phyloP scores from a whole-genome alignment of 2,797 vertebrate species.

The Ptychadena robeensis region DNA sequence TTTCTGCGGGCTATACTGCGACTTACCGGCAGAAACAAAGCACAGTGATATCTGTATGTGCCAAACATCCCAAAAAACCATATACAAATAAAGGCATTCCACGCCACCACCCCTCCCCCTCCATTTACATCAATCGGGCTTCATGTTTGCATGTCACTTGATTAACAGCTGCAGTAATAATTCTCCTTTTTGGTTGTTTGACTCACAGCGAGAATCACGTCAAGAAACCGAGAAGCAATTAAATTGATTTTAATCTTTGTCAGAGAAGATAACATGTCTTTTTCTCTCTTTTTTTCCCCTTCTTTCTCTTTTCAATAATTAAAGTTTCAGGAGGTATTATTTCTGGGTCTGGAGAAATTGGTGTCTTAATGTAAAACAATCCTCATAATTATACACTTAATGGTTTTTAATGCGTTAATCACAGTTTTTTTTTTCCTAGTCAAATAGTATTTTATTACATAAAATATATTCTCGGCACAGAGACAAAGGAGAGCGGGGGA shows the following conservation, averaged over 20 bases:
- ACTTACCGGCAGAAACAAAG: slow-evolving; percentile 63
- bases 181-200: slow-evolving; percentile 83
- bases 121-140: slow-evolving; percentile 72
- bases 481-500: slow-evolving; percentile 36
- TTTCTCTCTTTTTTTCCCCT: no score
- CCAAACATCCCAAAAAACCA: slow-evolving; percentile 50
- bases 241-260: slow-evolving; percentile 88
- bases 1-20: slow-evolving; percentile 64
- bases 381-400: slow-evolving; percentile 83
- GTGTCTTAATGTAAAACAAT: slow-evolving; percentile 82
- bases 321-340: slow-evolving; percentile 85
- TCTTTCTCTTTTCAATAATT: slow-evolving; percentile 85
- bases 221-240: slow-evolving; percentile 84
- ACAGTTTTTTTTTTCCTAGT: slow-evolving; percentile 71
- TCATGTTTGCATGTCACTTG: slow-evolving; percentile 76
- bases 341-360: slow-evolving; percentile 82
- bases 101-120: slow-evolving; percentile 58
- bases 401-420: slow-evolving; percentile 83
- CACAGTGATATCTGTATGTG: slow-evolving; percentile 62
- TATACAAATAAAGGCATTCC: slow-evolving; percentile 64
- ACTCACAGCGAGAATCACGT: slow-evolving; percentile 83
- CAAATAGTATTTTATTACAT: slow-evolving; percentile 76
- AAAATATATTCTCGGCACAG: slow-evolving; percentile 75
- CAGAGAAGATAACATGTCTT: slow-evolving; percentile 82
- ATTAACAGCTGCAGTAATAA: slow-evolving; percentile 83